phyloP scores from a whole-genome alignment of 2,888 invertebrate species.

The Quadroppia sp. region DNA sequence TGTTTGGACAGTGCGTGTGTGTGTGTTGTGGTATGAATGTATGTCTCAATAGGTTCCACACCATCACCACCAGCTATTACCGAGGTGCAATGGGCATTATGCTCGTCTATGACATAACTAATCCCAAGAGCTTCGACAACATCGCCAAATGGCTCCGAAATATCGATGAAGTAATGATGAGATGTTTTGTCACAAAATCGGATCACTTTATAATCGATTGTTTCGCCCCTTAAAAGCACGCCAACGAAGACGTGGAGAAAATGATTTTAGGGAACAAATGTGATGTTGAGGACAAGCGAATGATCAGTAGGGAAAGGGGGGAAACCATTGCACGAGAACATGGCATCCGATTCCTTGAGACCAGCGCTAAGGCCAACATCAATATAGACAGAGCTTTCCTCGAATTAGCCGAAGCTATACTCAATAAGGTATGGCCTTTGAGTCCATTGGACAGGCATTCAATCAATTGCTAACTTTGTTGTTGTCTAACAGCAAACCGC shows the following conservation, averaged over 20 bases:
- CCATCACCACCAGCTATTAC: slow-evolving; percentile 96
- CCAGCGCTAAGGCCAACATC: slow-evolving; percentile 93
- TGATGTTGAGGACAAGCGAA: slow-evolving; percentile 92
- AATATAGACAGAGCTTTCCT: slow-evolving; percentile 95
- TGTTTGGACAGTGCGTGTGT: slow-evolving; percentile 45
- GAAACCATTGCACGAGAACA: slow-evolving; percentile 93
- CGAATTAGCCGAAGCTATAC: slow-evolving; percentile 87
- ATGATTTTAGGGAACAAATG: slow-evolving; percentile 98
- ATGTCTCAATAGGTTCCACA: slow-evolving; percentile 82
- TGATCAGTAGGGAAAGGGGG: slow-evolving; percentile 85
- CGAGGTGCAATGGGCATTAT: slow-evolving; percentile 95
- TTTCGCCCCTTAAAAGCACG: slow-evolving; percentile 63
- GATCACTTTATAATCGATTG: background rate
- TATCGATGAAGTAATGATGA: slow-evolving; percentile 76
- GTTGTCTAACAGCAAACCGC: slow-evolving; percentile 46
- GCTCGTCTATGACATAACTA: slow-evolving; percentile 94
- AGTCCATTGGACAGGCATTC: background rate
- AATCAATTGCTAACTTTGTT: background rate
- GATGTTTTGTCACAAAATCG: background rate
- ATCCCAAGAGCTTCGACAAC: slow-evolving; percentile 95
- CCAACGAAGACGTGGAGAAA: slow-evolving; percentile 96
- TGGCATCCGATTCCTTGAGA: slow-evolving; percentile 94
- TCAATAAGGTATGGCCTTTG: slow-evolving; percentile 66
- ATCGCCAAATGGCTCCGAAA: slow-evolving; percentile 97
- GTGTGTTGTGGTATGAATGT: background rate